These are phyloP conservation scores for Zaprionus tsacasi DNA, from an alignment of 1,140 invertebrate genomes.

Conservation along the genomic window DNA sequence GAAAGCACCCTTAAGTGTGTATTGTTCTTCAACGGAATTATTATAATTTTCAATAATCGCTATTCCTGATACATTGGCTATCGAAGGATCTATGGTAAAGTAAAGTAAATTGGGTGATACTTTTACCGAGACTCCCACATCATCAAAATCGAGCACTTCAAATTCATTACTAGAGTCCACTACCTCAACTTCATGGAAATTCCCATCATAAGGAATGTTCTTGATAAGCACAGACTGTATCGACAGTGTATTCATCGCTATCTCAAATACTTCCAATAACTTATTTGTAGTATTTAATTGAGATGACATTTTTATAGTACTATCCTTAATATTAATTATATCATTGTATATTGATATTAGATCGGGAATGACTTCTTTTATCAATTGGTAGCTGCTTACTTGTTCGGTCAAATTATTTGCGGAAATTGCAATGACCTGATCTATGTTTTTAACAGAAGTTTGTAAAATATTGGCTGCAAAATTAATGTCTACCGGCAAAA, in stretches of 20 bases:
- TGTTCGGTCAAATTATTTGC: neutral
- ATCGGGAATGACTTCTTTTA: constrained; percentile 71
- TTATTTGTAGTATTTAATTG: constrained; percentile 86
- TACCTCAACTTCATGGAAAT: constrained; percentile 5
- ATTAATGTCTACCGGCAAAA: constrained; percentile 85
- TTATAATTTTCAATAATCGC: constrained; percentile 79
- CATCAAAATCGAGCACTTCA: constrained; percentile 57
- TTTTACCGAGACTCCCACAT: constrained; percentile 57
- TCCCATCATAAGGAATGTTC: neutral
- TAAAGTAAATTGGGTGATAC: constrained; percentile 84
- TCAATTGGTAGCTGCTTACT: neutral
- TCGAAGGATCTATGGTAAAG: constrained; percentile 85
- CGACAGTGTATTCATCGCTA: constrained; percentile 69
- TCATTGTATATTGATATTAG: constrained; percentile 85
- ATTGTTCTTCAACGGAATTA: neutral
- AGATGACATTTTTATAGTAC: constrained; percentile 84
- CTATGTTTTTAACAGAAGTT: constrained; percentile 22
- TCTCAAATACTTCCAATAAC: constrained; percentile 85
- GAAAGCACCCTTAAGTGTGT: constrained; percentile 72
- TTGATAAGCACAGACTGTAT: constrained; percentile 13
- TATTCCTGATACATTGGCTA: constrained; percentile 86
- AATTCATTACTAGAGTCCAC: constrained; percentile 6
- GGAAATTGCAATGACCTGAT: neutral
- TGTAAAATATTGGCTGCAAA: constrained; percentile 84
- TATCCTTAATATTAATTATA: constrained; percentile 84